phyloP scores from a whole-genome alignment of 2,888 invertebrate species.

The Deilephila porcellus region DNA sequence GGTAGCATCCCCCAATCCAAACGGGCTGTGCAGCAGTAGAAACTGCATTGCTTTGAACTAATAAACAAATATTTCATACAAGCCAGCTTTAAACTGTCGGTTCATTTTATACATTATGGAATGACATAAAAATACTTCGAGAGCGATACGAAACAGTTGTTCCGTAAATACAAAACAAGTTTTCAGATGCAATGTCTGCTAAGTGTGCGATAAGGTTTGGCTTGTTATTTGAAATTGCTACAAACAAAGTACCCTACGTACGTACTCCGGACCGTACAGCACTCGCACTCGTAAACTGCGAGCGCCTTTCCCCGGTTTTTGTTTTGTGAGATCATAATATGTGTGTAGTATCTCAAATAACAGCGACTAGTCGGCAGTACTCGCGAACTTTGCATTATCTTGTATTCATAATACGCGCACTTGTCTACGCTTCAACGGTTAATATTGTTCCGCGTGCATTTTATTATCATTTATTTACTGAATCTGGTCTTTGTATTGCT shows the following conservation, averaged over 20 bases:
- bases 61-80: too few relatives aligned
- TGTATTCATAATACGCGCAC: not conserved
- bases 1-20: too few relatives aligned
- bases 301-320: not conserved
- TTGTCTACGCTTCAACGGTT: not conserved
- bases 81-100: too few relatives aligned
- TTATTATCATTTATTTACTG: not conserved
- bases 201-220: not conserved
- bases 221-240: conserved; percentile 12
- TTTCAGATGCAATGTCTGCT: not conserved
- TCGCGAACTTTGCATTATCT: not conserved
- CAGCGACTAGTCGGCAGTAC: not conserved
- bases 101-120: too few relatives aligned
- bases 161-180: not conserved
- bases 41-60: too few relatives aligned
- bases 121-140: not conserved
- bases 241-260: not conserved
- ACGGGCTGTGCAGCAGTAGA: too few relatives aligned
- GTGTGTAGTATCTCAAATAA: not conserved
- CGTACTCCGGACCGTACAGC: not conserved
- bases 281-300: not conserved
- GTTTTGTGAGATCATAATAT: not conserved
- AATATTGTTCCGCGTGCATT: not conserved
- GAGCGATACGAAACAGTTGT: not conserved
- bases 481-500: not conserved